These are phyloP conservation scores for Rhagoletis pomonella DNA, from an alignment of 1,140 invertebrate species.

Conservation along the genomic window DNA sequence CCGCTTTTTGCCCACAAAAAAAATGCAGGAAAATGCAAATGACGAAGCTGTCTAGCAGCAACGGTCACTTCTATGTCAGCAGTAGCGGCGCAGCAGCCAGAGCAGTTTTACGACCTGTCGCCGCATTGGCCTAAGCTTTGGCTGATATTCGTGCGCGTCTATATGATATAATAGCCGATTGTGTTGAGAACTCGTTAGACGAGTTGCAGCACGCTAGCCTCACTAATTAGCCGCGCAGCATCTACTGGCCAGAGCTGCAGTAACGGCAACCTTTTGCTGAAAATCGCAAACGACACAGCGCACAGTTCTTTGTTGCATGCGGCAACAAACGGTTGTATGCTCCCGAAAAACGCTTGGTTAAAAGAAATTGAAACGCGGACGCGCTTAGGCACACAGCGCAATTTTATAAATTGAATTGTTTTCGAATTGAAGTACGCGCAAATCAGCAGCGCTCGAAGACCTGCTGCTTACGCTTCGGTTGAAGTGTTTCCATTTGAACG, in stretches of 20 bases:
- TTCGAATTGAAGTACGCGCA: background rate
- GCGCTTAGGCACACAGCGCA: background rate
- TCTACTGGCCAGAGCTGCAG: background rate
- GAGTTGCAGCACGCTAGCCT: constrained; percentile 14
- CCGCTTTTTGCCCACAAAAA: background rate
- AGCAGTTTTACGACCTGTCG: constrained; percentile 12
- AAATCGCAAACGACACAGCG: background rate
- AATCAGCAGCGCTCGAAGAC: background rate
- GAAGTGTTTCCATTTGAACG: background rate
- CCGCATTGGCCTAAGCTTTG: constrained; percentile 5
- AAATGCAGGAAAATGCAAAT: constrained; percentile 40
- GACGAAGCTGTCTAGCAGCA: background rate
- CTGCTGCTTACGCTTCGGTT: background rate
- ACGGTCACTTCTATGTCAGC: constrained; percentile 41
- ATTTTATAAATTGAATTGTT: background rate
- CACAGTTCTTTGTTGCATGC: constrained; percentile 51
- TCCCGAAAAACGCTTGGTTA: background rate
- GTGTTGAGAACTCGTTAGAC: constrained; percentile 37
- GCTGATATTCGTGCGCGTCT: background rate
- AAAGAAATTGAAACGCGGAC: background rate
- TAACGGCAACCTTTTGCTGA: constrained; percentile 3
- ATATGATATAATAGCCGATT: constrained; percentile 44
- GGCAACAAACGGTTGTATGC: constrained; percentile 28
- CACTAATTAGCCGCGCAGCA: background rate
- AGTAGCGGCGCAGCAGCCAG: background rate